These are phyloP conservation scores for Mythimna albipuncta DNA, from an alignment of 2,888 invertebrate genomes.

Conservation along the genomic window DNA sequence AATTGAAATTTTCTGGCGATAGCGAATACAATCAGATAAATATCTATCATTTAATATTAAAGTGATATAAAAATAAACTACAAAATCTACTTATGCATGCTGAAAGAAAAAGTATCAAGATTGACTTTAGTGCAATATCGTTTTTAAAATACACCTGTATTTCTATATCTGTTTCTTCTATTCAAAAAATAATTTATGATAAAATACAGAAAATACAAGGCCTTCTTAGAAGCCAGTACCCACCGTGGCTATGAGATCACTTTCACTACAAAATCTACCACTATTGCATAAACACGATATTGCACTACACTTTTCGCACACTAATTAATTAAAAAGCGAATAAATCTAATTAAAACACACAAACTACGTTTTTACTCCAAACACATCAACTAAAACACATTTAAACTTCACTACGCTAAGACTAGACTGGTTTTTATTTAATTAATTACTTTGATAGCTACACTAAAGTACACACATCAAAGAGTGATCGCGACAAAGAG, in stretches of 20 bases:
- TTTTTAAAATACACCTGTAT: background rate
- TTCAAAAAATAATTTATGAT: background rate
- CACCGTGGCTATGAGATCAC: constrained; percentile 42
- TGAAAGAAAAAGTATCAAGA: background rate
- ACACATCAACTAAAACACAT: constrained; percentile 10
- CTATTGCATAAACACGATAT: constrained; percentile 40
- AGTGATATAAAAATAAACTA: background rate
- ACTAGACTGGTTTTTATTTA: constrained; percentile 22
- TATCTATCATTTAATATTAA: background rate
- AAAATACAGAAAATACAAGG: background rate
- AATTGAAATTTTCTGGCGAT: constrained; percentile 8
- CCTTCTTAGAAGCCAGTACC: constrained; percentile 14
- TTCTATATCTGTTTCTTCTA: background rate
- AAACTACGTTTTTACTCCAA: constrained; percentile 8
- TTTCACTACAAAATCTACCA: constrained; percentile 30
- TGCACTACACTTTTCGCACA: constrained; percentile 40
- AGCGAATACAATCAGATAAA: background rate
- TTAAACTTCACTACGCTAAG: background rate
- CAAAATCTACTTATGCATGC: constrained; percentile 16
- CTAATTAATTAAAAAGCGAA: constrained; percentile 30
- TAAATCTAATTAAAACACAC: constrained; percentile 19
- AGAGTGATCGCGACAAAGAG: constrained; percentile 29
- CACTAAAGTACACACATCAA: constrained; percentile 35
- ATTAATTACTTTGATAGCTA: constrained; percentile 32
- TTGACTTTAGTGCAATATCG: constrained; percentile 31